Conservation (phyloP, 2,113 vertebrate species). For the Boleophthalmus pectinirostris region DNA sequence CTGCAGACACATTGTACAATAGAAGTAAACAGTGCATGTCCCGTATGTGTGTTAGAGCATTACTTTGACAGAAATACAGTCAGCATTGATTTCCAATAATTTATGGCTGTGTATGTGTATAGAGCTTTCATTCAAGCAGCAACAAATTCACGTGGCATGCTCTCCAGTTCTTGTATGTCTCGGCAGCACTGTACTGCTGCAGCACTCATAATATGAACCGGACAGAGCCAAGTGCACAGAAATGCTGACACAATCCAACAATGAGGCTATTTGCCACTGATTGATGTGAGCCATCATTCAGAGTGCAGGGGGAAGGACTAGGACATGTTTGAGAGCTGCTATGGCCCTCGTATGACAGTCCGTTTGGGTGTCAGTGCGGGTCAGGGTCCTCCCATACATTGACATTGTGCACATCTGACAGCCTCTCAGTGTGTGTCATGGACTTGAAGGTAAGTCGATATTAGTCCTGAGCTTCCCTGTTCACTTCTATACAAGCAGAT, state of each 20-base stretch:
- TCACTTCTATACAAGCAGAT: conserved; percentile 27
- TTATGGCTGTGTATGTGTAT: conserved; percentile 21
- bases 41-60: conserved; percentile 33
- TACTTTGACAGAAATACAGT: conserved; percentile 38
- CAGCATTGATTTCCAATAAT: conserved; percentile 39
- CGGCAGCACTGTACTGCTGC: conserved; percentile 12
- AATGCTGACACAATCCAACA: conserved; percentile 51
- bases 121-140: conserved; percentile 16
- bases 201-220: conserved; percentile 18
- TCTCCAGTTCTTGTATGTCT: conserved; percentile 17
- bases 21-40: conserved; percentile 24
- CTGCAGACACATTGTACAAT: neutral
- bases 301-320: neutral
- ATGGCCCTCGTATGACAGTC: conserved; percentile 20
- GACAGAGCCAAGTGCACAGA: conserved; percentile 28
- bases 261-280: conserved; percentile 44
- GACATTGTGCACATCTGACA: conserved; percentile 22
- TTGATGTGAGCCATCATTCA: conserved; percentile 49
- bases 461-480: conserved; percentile 29
- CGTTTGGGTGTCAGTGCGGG: neutral
- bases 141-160: conserved; percentile 26
- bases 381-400: conserved; percentile 25
- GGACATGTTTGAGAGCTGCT: conserved; percentile 13
- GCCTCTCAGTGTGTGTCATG: conserved; percentile 35
- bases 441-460: conserved; percentile 64